These are phyloP conservation scores for Beroe forskalii DNA, from an alignment of 37 sponge, comb jelly and placozoan species.

Conservation along the genomic window DNA sequence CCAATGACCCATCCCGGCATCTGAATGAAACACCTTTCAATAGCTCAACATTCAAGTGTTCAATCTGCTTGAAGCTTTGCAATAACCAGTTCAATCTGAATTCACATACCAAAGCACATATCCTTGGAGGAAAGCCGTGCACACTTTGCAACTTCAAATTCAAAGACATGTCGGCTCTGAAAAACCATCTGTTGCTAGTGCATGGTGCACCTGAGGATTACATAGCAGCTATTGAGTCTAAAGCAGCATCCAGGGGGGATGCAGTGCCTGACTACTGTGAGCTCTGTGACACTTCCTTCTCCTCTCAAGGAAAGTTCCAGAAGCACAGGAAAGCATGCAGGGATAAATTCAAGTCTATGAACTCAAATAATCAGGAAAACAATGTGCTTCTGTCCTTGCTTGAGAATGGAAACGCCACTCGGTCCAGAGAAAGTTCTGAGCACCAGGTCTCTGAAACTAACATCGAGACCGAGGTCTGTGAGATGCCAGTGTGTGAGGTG, in stretches of 20 bases:
- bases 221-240: conserved; percentile 9
- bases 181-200: conserved; percentile 37
- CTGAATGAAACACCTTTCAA: conserved; percentile 56
- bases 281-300: conserved; percentile 34
- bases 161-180: conserved; percentile 42
- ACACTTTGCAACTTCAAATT: conserved; percentile 45
- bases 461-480: background rate
- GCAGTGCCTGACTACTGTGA: conserved; percentile 60
- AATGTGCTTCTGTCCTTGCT: background rate
- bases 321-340: conserved; percentile 62
- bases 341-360: conserved; percentile 20
- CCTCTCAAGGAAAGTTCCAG: conserved; percentile 59
- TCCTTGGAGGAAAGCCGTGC: conserved; percentile 53
- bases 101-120: conserved; percentile 63
- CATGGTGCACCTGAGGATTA: conserved; percentile 53
- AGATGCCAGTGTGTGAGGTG: background rate
- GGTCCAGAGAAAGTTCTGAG: background rate
- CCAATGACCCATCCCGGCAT: conserved; percentile 49
- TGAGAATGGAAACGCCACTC: background rate
- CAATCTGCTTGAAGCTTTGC: conserved; percentile 41
- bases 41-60: conserved; percentile 59
- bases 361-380: conserved; percentile 24
- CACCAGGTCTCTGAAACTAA: background rate
- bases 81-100: conserved; percentile 61
- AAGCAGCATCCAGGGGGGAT: conserved; percentile 20